Conservation (phyloP, 2,797 vertebrate genomes). For the Nyctalus aviator region DNA sequence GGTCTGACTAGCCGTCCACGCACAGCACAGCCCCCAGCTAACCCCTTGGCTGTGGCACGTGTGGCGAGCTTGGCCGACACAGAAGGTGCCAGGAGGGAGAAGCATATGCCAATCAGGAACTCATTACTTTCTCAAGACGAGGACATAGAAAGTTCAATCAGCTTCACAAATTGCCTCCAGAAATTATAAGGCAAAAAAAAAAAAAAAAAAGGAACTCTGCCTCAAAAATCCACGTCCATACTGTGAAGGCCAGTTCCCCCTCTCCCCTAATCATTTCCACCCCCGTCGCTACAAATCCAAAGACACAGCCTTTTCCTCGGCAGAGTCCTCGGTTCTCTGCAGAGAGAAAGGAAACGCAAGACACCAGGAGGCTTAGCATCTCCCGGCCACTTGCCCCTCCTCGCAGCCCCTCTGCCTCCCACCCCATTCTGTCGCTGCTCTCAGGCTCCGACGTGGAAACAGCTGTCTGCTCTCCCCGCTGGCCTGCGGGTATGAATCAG, state of each 20-base stretch:
- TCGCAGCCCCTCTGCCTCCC: background rate
- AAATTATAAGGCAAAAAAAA: slow-evolving; percentile 36
- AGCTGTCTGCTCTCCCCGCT: background rate
- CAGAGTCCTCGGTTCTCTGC: background rate
- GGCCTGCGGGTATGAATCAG: background rate
- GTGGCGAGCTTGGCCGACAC: background rate
- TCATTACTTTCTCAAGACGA: slow-evolving; percentile 63
- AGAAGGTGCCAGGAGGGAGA: slow-evolving; percentile 37
- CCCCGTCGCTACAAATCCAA: background rate
- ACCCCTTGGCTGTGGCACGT: background rate
- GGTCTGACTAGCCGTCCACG: background rate
- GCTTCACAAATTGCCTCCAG: slow-evolving; percentile 55
- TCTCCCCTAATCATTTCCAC: background rate
- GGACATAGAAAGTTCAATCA: slow-evolving; percentile 35
- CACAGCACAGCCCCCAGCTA: background rate
- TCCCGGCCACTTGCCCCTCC: background rate
- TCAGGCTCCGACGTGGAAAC: slow-evolving; percentile 21
- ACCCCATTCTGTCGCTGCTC: background rate
- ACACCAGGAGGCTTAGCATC: background rate
- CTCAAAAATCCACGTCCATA: slow-evolving; percentile 29
- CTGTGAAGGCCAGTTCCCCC: background rate
- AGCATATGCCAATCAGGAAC: slow-evolving; percentile 54
- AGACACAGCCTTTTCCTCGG: background rate
- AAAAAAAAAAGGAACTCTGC: background rate
- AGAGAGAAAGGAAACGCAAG: background rate